Base-by-base conservation (phyloP, 2,888 invertebrate species). In the Drosophila barbarae region DNA sequence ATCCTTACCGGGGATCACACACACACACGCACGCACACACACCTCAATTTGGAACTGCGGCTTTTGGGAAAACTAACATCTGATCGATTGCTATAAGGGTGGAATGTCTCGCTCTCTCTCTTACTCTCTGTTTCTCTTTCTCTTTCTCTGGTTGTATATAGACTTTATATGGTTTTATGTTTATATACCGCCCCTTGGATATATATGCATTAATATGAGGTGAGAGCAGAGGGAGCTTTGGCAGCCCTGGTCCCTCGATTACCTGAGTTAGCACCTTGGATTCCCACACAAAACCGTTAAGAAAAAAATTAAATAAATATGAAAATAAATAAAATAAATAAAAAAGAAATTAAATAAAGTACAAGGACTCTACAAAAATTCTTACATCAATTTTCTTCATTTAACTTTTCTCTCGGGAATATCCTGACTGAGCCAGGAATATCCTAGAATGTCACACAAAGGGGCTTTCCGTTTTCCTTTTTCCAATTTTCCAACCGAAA, bases 1-100 rank as follows among this genome's bases (percentile, higher is more conserved):
- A 56, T 67, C 64, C 12, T 38, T 39, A 3, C 39, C 18, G 57
- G 42, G 26, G 42, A 44, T 44, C 42, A 44, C 58, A 58, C 39
- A 51, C 65, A 23, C 44, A 18, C 36, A 18, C 15, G 18, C 36
- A 18, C 15, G 21, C 6, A 32, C 65, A 69, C 63, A 44, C 65
- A 69, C 63, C 73, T 67, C 67, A 68, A 66, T 64, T 67, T 66
- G 51, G 69, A 58, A 36, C 30, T 60, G 21, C 44, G 71, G 72
- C 71, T 70, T 84, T 82, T 85, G 88, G 88, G 87, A 88, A 88
- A 88, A 88, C 88, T 88, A 88, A 88, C 88, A 88, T 88, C 86
- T 89, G 89, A 88, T 88, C 87, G 49, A 64, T 59, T 38, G 36
- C 21, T 32, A 69, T 74, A 86, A 69, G 86, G 87, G 85, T 85